Evolutionary conservation across 2,888 invertebrate genomes (phyloP).

Genomic region (Arctia plantaginis): DNA sequence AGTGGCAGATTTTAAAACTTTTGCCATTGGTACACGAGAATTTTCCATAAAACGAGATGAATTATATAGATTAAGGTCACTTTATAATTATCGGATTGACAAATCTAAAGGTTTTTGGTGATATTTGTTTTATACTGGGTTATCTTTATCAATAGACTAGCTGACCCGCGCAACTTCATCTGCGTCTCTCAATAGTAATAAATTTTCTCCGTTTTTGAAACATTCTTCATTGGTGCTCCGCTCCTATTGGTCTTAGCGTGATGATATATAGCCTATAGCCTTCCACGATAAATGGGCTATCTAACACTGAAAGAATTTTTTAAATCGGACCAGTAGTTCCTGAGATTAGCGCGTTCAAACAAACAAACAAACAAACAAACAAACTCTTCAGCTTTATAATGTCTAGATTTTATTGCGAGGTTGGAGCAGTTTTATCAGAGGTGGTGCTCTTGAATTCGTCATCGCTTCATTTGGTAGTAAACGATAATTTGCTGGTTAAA

Average conservation of each 20-base stretch:
- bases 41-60: not conserved
- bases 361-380: no score
- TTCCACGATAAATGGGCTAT: no score
- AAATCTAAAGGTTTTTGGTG: not conserved
- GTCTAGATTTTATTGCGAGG: not conserved
- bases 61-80: not conserved
- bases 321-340: no score
- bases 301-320: no score
- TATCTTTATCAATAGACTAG: not conserved
- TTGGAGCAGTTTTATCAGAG: not conserved
- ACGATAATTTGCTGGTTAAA: not conserved
- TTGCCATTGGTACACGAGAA: constrained; percentile 3
- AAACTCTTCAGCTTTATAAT: no score
- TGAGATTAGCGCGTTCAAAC: no score
- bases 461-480: not conserved
- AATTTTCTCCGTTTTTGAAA: no score
- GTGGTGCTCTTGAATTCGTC: not conserved
- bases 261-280: no score
- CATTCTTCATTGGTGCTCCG: no score
- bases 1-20: constrained; percentile 4
- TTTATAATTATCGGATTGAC: not conserved
- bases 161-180: no score
- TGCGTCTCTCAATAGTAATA: no score
- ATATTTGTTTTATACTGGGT: not conserved
- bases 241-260: no score